A percentile compares a stretch with the other conserved stretches of the same genome.
These are phyloP conservation scores for Mirounga angustirostris DNA, from an alignment of 2,113 vertebrate species.

Conservation along the genomic window DNA sequence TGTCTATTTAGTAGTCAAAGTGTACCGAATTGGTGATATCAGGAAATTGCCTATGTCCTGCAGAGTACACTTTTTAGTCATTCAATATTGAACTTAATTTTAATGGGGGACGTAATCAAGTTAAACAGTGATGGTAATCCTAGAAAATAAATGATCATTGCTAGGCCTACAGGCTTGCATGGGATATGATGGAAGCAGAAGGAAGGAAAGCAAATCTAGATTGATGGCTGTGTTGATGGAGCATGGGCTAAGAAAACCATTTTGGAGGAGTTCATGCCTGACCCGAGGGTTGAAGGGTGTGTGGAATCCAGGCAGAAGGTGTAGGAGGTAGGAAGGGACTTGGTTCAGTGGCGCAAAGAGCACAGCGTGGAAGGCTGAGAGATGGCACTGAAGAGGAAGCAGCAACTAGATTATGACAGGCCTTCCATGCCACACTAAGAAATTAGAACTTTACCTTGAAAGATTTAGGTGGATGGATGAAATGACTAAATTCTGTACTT, in stretches of 20 bases:
- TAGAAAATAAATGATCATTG: background rate
- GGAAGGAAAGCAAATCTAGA: background rate
- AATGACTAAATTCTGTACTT: background rate
- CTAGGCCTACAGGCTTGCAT: background rate
- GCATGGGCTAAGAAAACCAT: background rate
- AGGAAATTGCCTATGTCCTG: background rate
- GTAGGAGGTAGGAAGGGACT: background rate
- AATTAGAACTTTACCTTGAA: background rate
- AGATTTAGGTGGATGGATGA: background rate
- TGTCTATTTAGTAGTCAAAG: background rate
- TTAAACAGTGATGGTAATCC: background rate
- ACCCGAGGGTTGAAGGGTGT: background rate
- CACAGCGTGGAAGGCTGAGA: background rate
- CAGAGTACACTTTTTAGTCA: background rate
- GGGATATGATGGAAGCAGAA: background rate
- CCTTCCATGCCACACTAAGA: background rate
- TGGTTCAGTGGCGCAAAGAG: background rate
- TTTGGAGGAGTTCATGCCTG: no score
- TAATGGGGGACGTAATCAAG: background rate
- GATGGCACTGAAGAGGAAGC: background rate
- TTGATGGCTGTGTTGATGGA: rapidly evolving
- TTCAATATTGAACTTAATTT: background rate
- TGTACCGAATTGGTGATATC: background rate
- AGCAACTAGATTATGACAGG: background rate
- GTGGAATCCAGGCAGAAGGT: background rate